Evolutionary conservation across 2,888 invertebrate genomes (phyloP), one percentile per base, ranked within the genome.

Genomic region (Chydorus sphaericus): DNA sequence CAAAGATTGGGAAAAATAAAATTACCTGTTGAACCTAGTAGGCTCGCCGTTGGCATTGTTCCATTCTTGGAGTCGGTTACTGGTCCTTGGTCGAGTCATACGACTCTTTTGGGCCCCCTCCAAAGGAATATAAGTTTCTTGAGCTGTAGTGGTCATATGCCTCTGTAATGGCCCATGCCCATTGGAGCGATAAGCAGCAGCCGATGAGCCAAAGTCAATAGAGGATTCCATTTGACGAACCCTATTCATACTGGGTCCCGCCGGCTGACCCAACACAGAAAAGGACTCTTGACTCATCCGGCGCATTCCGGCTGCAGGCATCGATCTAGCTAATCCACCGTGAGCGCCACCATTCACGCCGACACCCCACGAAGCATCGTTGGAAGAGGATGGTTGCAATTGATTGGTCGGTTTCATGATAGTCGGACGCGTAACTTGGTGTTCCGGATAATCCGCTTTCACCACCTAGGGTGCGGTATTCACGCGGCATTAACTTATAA

Each of bases 201-300:
- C 26, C 11, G 44, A 44, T 28, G 44, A 44, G 14, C 52, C 52
- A 18, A 52, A 52, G 18, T 52, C 36, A 20, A 52, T 33, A 7
- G 52, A 52, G 3, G 33, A 33, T 37, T 52, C 52, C 52, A 52
- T 52, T 37, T 33, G 36, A 8, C 36, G 33, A 16, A 33, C 26
- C 5, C 52, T 18, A 6, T 52, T 52, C 44, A 44, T 44, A 8
- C 18, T 44, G 23, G 44, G 44, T 10, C 44, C 44, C 3, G 23
- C 4, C 4, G 23, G 4, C 4, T 44, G 44, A n/a, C n/a, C n/a
- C n/a, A n/a, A n/a, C n/a, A n/a, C n/a, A n/a, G n/a, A n/a, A n/a
- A n/a, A n/a, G n/a, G n/a, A n/a, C n/a, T n/a, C n/a, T 44, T 44
- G 44, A 26, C 44, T 44, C 44, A 4, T 5, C 6, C 44, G 44